Evolutionary conservation across 2,113 vertebrate species (phyloP).

Genomic region (Tyto alba): DNA sequence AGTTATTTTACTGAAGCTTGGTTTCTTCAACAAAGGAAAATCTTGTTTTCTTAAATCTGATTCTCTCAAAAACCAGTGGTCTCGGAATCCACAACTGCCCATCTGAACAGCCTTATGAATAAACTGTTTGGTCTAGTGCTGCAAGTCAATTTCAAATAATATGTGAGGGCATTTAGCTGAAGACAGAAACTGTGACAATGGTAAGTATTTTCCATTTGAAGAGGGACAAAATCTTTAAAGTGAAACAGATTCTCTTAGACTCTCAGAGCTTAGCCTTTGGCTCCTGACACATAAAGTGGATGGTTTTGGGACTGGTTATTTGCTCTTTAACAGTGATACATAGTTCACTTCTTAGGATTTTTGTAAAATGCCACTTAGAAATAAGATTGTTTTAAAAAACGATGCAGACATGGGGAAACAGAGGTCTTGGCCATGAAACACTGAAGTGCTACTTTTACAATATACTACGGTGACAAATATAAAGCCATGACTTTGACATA

Average conservation of each 20-base stretch:
- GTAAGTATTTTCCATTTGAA: background rate
- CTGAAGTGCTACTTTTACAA: background rate
- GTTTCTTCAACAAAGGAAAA: background rate
- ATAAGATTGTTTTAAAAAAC: background rate
- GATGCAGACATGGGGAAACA: background rate
- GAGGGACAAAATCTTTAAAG: background rate
- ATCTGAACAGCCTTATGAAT: background rate
- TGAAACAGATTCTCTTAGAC: background rate
- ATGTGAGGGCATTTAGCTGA: background rate
- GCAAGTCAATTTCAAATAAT: background rate
- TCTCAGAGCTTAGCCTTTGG: background rate
- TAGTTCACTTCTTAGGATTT: background rate
- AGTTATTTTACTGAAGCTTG: conserved; percentile 7
- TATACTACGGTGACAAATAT: background rate
- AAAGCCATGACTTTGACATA: background rate
- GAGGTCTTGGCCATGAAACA: background rate
- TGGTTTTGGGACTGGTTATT: background rate
- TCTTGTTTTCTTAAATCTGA: background rate
- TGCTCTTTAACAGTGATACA: background rate
- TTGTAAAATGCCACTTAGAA: background rate
- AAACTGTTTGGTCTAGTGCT: background rate
- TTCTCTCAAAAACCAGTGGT: background rate
- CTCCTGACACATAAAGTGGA: background rate
- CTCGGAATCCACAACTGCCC: background rate
- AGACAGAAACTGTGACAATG: background rate